Conservation (phyloP, 35 echinoderm and acorn worm genomes). For the Chiridota heheva region DNA sequence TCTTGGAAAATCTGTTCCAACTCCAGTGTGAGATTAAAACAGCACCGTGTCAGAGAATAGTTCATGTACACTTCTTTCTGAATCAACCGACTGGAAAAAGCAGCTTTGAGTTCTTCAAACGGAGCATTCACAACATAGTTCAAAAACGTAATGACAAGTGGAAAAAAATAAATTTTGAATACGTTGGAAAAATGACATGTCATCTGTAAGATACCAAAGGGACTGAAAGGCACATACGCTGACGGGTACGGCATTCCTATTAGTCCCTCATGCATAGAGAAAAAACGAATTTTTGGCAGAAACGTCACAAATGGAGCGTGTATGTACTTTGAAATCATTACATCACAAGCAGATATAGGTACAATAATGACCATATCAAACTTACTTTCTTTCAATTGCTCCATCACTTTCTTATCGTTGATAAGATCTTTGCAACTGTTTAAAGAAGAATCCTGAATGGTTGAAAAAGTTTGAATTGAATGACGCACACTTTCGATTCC, state of each 20-base stretch:
- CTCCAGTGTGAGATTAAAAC: neutral
- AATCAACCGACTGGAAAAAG: too few species aligned
- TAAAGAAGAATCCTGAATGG: too few species aligned
- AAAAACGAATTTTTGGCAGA: neutral
- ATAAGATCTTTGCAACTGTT: conserved; percentile 24
- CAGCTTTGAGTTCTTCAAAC: neutral
- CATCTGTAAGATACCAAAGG: conserved; percentile 5
- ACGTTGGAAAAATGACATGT: conserved; percentile 35
- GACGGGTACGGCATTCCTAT: conserved; percentile 34
- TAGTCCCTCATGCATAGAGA: conserved; percentile 3
- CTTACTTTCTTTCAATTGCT: neutral
- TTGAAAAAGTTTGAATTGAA: too few species aligned
- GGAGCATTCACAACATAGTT: neutral
- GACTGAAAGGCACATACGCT: conserved; percentile 30
- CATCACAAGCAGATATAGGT: conserved; percentile 19
- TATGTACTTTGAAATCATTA: conserved; percentile 10
- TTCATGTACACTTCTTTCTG: conserved; percentile 20
- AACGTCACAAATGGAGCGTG: conserved; percentile 18
- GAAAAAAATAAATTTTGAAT: conserved; percentile 33
- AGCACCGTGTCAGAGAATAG: conserved; percentile 6
- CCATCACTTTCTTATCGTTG: neutral
- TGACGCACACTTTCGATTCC: too few species aligned
- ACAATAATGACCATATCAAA: conserved; percentile 37
- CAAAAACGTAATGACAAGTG: neutral
- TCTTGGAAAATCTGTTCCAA: conserved; percentile 32